Percentiles rank a stretch among this genome's conserved stretches.
Conservation (phyloP, 2,797 vertebrate species). For the Lepilemur septentrionalis region DNA sequence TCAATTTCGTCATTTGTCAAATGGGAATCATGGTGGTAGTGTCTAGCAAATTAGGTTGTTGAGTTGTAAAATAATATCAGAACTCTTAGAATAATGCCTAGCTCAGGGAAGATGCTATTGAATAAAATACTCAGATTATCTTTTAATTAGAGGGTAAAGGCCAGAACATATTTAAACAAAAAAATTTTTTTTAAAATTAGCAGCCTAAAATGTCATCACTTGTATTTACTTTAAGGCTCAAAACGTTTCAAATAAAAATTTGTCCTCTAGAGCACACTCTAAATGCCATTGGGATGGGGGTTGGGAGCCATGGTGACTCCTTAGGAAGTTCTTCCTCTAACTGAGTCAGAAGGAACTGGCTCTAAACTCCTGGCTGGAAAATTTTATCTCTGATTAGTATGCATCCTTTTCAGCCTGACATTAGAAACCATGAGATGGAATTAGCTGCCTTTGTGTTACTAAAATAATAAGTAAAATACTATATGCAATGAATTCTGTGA, state of each 20-base stretch:
- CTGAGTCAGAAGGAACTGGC: background rate
- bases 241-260: background rate
- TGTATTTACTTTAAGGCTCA: background rate
- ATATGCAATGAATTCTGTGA: background rate
- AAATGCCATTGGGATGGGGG: too few relatives aligned
- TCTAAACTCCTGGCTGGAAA: background rate
- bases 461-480: conserved; percentile 35
- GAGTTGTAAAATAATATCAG: background rate
- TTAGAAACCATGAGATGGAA: conserved; percentile 42
- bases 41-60: background rate
- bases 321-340: background rate
- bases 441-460: conserved; percentile 17
- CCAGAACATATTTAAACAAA: background rate
- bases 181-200: background rate
- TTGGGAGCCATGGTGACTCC: background rate
- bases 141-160: background rate
- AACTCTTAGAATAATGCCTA: background rate
- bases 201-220: background rate
- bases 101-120: background rate
- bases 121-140: background rate
- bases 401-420: background rate
- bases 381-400: conserved; percentile 15
- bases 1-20: background rate
- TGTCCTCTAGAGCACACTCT: background rate
- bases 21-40: background rate